phyloP scores from a whole-genome alignment of 2,797 vertebrate genomes.

The Monodelphis domestica region DNA sequence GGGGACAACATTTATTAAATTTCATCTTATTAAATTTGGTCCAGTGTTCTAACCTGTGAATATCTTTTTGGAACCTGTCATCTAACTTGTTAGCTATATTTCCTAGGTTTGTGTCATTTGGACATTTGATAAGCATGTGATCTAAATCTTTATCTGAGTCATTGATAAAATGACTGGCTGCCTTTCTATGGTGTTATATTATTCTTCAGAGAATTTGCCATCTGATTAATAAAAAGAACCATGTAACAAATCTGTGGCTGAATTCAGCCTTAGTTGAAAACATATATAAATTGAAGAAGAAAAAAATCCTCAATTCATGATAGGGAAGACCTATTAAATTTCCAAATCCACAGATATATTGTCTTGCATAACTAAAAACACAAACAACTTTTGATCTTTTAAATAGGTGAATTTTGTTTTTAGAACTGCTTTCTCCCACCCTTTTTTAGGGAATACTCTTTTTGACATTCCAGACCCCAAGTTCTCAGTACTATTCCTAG shows the following conservation, averaged over 20 bases:
- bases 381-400: rapidly evolving
- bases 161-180: background rate
- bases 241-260: background rate
- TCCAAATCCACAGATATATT: background rate
- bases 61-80: background rate
- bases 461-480: background rate
- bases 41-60: background rate
- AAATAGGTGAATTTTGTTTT: background rate
- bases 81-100: background rate
- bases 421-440: background rate
- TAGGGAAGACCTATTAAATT: background rate
- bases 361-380: no score
- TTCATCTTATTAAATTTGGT: background rate
- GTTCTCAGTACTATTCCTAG: background rate
- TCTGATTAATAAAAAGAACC: background rate
- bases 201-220: background rate
- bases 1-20: background rate
- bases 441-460: background rate
- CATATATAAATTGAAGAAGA: background rate
- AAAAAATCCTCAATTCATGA: background rate
- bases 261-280: background rate
- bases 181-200: background rate
- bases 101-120: background rate
- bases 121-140: background rate
- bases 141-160: background rate